Base-by-base conservation (phyloP, 2,888 invertebrate species). In the Netelia fuscicornis region DNA sequence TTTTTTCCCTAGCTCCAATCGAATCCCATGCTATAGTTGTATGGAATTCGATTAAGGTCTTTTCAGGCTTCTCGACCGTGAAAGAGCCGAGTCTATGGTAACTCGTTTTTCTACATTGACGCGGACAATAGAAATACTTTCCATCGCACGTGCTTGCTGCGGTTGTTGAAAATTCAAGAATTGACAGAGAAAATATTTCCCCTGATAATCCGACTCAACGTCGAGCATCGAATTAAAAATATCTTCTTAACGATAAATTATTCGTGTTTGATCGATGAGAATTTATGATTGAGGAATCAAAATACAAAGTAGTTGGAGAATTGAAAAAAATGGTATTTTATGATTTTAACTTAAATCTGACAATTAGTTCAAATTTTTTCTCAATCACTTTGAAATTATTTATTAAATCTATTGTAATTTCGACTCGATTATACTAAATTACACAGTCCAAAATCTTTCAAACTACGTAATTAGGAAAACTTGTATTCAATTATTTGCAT, bases 1-100 rank as follows among this genome's bases (percentile, higher is more conserved):
- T 6, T 58, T 52, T 37, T 48, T 37, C 42, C 44, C 44, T 56
- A 62, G 11, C 58, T 20, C 52, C 78, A 74, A 60, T 74, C 83
- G 67, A 78, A 74, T 83, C 78, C 52, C 42, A 68, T 37, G 68
- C 54, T n/a, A 25, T 75, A 81, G 75, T 76, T 75, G 70, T 70
- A 80, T 75, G 75, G 71, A 79, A 79, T 79, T 83, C 83, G 68
- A 83, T 81, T 81, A 60, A 83, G 83, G 79, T 76, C 83, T 79
- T 77, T 77, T 81, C 80, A 64, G 68, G 72, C 52, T 54, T 54
- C 56, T n/a, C 54, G n/a, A 54, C 37, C 65, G 62, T 58, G 70
- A 64, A 74, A 74, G 48, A 62, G 74, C 77, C 60, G 68, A 70
- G 71, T 74, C 76, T 58, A 37, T 42, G 30, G 71, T 65, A 64